Evolutionary conservation across 2,888 invertebrate species (phyloP).

Genomic region (Lasioglossum malachurum): DNA sequence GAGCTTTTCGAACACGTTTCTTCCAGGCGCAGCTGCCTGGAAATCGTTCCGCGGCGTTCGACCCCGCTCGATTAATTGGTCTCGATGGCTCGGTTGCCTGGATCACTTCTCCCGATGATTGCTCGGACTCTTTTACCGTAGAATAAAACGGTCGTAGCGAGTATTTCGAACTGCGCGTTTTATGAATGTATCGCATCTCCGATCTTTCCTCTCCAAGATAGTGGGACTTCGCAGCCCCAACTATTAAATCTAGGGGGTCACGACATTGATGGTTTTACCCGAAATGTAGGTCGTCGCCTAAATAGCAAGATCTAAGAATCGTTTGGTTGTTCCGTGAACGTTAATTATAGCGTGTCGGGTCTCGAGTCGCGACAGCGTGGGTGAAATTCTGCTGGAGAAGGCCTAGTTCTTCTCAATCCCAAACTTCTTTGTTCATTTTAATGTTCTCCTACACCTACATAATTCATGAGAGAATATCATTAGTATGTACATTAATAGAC

Average conservation of each 20-base stretch:
- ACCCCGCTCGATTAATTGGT: constrained; percentile 19
- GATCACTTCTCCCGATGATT: background rate
- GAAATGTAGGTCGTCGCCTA: background rate
- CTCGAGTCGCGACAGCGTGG: background rate
- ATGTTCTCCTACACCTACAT: background rate
- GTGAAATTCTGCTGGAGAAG: background rate
- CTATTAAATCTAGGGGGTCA: too few species aligned
- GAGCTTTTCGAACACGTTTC: constrained; percentile 3
- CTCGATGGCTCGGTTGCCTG: background rate
- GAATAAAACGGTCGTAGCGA: background rate
- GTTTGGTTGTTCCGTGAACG: background rate
- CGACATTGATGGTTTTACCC: background rate
- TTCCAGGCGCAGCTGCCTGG: constrained; percentile 34
- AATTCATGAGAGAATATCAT: background rate
- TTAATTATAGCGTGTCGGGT: background rate
- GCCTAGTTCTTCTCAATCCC: background rate
- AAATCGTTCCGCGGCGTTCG: background rate
- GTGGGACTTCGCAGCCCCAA: too few species aligned
- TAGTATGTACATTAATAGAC: background rate
- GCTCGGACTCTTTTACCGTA: background rate
- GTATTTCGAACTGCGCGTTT: too few species aligned
- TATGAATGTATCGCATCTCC: too few species aligned
- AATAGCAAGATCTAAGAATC: background rate
- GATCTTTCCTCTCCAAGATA: too few species aligned
- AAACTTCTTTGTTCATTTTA: background rate